Conservation (phyloP, 2,797 vertebrate species). For the Pipistrellus nathusii region DNA sequence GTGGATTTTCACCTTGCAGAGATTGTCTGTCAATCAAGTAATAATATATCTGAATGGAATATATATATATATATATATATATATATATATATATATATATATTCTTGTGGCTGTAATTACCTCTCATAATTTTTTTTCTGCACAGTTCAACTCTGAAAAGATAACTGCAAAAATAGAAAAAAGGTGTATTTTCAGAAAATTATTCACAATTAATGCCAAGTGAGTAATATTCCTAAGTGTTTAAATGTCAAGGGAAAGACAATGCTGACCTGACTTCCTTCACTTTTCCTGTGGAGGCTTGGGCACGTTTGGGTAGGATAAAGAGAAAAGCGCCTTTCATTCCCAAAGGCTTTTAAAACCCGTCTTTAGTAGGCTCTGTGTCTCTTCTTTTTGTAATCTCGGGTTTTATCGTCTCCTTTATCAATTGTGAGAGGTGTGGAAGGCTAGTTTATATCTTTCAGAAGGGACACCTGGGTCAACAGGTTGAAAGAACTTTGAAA, state of each 20-base stretch:
- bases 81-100: no score
- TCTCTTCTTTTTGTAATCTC: conserved; percentile 76
- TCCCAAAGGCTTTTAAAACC: conserved; percentile 66
- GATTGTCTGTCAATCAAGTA: background rate
- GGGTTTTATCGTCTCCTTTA: conserved; percentile 80
- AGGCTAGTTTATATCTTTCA: conserved; percentile 82
- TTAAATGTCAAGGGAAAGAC: conserved; percentile 73
- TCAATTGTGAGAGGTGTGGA: conserved; percentile 79
- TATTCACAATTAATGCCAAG: conserved; percentile 64
- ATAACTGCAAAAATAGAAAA: conserved; percentile 46
- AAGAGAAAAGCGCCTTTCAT: conserved; percentile 75
- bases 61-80: background rate
- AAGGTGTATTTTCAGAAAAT: conserved; percentile 56
- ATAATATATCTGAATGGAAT: background rate
- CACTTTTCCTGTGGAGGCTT: conserved; percentile 57
- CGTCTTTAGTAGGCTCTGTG: conserved; percentile 76
- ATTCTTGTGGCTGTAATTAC: background rate
- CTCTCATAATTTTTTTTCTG: conserved; percentile 36
- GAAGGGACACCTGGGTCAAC: conserved; percentile 80
- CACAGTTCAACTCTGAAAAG: background rate
- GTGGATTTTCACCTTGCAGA: background rate
- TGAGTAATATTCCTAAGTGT: conserved; percentile 52
- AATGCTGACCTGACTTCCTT: conserved; percentile 73
- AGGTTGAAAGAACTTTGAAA: conserved; percentile 83
- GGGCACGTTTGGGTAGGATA: conserved; percentile 56